phyloP scores from a whole-genome alignment of 2,888 invertebrate species.

The Cantharis nigra region DNA sequence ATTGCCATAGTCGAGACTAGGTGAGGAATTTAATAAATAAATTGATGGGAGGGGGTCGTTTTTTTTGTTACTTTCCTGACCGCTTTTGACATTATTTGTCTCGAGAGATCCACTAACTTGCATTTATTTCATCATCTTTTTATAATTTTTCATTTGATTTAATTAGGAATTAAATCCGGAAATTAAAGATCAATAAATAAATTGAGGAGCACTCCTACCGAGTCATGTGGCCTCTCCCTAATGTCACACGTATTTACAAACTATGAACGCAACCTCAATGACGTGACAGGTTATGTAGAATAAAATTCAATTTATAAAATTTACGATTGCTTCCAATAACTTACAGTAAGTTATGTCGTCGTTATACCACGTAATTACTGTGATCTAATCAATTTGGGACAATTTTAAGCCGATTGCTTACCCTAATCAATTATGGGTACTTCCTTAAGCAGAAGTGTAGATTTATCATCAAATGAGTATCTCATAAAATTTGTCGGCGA shows the following conservation, averaged over 20 bases:
- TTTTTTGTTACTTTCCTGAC: no score
- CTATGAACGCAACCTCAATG: conserved; percentile 24
- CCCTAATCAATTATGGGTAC: conserved; percentile 69
- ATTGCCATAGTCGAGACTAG: no score
- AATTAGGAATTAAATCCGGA: no score
- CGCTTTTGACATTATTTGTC: no score
- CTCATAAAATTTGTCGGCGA: conserved; percentile 78
- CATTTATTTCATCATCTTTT: no score
- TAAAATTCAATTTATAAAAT: conserved; percentile 10
- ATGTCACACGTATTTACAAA: not conserved
- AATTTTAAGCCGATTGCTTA: not conserved
- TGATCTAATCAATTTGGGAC: not conserved
- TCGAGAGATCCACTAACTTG: no score
- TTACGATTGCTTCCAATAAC: not conserved
- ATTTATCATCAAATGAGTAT: conserved; percentile 81
- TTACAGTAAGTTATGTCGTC: not conserved
- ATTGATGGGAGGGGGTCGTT: no score
- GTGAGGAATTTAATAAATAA: no score
- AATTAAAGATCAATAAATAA: no score
- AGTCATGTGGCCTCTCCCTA: not conserved
- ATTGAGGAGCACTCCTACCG: no score
- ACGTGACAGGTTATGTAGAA: conserved; percentile 42
- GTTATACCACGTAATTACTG: not conserved
- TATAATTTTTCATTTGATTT: no score
- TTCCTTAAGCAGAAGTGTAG: conserved; percentile 77